phyloP scores from a whole-genome alignment of 2,888 invertebrate species.

The Oscheius myriophilus region DNA sequence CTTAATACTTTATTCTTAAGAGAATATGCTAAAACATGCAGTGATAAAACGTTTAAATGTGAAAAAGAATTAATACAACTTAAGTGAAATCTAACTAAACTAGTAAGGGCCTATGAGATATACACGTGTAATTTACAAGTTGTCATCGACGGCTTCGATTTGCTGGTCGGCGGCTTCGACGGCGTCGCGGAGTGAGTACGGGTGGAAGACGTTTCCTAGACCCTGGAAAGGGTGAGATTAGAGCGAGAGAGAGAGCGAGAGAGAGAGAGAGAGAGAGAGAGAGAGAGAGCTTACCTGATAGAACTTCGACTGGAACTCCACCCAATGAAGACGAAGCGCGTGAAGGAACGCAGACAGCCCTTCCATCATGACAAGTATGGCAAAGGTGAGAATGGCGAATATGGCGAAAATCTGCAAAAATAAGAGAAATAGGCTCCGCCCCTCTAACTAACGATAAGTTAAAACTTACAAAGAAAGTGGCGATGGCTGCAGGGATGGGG shows the following conservation, averaged over 20 bases:
- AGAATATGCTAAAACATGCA: too few relatives aligned
- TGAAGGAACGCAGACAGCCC: constrained; percentile 71
- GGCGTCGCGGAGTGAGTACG: constrained; percentile 22
- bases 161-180: constrained; percentile 24
- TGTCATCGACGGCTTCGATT: constrained; percentile 17
- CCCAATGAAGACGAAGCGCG: constrained; percentile 75
- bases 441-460: too few relatives aligned
- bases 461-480: constrained; percentile 31
- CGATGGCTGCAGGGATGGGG: constrained; percentile 15
- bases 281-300: constrained; percentile 78
- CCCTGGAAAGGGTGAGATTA: constrained; percentile 13
- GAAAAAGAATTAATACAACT: too few relatives aligned
- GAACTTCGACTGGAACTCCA: constrained; percentile 98
- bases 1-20: too few relatives aligned
- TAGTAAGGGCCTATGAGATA: too few relatives aligned
- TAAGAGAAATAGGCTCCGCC: too few relatives aligned
- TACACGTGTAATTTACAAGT: not conserved
- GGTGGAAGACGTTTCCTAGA: constrained; percentile 23
- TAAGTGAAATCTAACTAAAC: too few relatives aligned
- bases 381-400: constrained; percentile 83
- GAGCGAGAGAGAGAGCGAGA: not conserved
- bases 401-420: constrained; percentile 70
- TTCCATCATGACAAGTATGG: constrained; percentile 70
- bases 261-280: not conserved
- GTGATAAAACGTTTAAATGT: too few relatives aligned